Evolutionary conservation across 2,797 vertebrate species (phyloP).

Genomic region (Cetoscarus ocellatus): DNA sequence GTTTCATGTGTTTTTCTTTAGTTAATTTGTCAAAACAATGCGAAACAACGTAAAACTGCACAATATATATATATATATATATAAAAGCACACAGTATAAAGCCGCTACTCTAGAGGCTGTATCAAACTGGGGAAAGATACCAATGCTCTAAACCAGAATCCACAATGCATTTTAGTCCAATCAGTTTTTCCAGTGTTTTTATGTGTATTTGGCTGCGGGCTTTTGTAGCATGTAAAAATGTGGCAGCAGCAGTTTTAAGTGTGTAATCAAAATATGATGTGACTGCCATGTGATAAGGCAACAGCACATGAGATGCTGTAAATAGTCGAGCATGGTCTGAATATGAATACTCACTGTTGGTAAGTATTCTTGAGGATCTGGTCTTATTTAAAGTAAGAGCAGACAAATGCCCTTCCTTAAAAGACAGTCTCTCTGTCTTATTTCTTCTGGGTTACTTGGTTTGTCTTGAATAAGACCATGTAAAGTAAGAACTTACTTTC

Average conservation of each 20-base stretch:
- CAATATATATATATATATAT: too few relatives aligned
- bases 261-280: slow-evolving; percentile 56
- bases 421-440: neutral
- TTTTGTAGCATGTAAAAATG: slow-evolving; percentile 33
- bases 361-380: slow-evolving; percentile 20
- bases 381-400: slow-evolving; percentile 3
- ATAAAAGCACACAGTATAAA: too few relatives aligned
- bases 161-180: slow-evolving; percentile 20
- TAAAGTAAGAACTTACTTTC: too few relatives aligned
- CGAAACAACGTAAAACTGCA: too few relatives aligned
- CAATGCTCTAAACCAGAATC: slow-evolving; percentile 15
- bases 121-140: neutral
- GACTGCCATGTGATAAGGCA: slow-evolving; percentile 55
- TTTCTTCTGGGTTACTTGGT: too few relatives aligned
- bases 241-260: slow-evolving; percentile 38
- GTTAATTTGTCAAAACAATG: slow-evolving; percentile 7
- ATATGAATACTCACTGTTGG: slow-evolving; percentile 28
- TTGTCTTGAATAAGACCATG: too few relatives aligned
- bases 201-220: slow-evolving; percentile 36
- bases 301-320: slow-evolving; percentile 27
- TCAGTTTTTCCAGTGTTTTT: slow-evolving; percentile 21
- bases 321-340: slow-evolving; percentile 29
- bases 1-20: slow-evolving; percentile 4
- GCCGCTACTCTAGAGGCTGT: too few relatives aligned
- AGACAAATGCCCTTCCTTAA: neutral